phyloP scores from a whole-genome alignment of 2,888 invertebrate species.

The Pachycephus smyrnensis region DNA sequence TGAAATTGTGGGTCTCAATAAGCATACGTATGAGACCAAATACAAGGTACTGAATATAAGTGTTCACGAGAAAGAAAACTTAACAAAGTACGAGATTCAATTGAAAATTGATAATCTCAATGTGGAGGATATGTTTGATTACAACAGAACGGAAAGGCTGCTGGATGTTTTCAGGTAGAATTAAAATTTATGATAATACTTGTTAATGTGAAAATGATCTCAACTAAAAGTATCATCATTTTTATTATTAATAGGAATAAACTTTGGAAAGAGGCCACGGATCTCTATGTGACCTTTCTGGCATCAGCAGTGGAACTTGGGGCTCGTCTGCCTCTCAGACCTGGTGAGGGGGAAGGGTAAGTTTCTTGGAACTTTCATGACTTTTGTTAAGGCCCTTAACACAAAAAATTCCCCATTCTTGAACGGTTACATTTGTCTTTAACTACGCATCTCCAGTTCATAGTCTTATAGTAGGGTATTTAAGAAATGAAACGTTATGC shows the following conservation, averaged over 20 bases:
- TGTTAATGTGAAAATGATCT: neutral
- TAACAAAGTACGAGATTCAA: slow-evolving; percentile 82
- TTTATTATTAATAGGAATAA: slow-evolving; percentile 68
- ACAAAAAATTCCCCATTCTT: neutral
- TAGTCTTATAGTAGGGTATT: no score
- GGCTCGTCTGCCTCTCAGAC: slow-evolving; percentile 83
- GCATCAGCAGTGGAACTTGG: slow-evolving; percentile 89
- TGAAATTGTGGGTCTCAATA: slow-evolving; percentile 83
- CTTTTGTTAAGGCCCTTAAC: neutral
- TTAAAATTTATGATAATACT: neutral
- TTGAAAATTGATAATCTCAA: slow-evolving; percentile 91
- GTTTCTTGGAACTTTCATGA: slow-evolving; percentile 17
- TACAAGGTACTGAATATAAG: slow-evolving; percentile 74
- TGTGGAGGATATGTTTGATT: slow-evolving; percentile 87
- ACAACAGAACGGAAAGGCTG: slow-evolving; percentile 77
- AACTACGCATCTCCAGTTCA: no score
- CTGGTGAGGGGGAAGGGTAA: slow-evolving; percentile 89
- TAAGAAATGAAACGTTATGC: no score
- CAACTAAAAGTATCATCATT: neutral
- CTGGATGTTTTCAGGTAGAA: slow-evolving; percentile 77
- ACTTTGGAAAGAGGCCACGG: slow-evolving; percentile 82
- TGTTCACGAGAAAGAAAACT: slow-evolving; percentile 75
- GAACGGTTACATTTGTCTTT: neutral
- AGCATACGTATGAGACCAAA: slow-evolving; percentile 82
- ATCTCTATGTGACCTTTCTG: slow-evolving; percentile 84